Base-by-base conservation (phyloP, 1,140 invertebrate species). In the Himalopsyche phryganea region DNA sequence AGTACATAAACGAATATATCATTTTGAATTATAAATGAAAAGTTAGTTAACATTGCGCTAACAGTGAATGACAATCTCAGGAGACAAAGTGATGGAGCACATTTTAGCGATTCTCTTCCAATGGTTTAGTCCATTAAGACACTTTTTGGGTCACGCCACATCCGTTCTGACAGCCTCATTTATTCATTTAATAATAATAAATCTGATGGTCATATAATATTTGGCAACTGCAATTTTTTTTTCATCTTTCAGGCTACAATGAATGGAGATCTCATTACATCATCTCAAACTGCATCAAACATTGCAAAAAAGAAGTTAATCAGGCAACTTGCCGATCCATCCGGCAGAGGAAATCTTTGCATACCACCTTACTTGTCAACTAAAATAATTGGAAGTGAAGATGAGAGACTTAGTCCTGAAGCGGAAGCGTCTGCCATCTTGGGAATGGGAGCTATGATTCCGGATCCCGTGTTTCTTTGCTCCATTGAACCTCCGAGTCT, bases 381-480 rank as follows among this genome's bases (percentile, higher is more conserved):
- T 28, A 51, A 54, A 46, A 52, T 65, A 3, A 14, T 9, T 1
- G 23, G 56, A 5, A n/a, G 38, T 17, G 46, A 50, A 13, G 45
- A n/a, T 1, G 48, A 52, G 9, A 1, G 20, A 15, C 15, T 10
- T 3, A 35, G 58, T 44, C 20, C 23, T n/a, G 50, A 58, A 44
- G 44, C 38, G n/a, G 42, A 15, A 6, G 53, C 67, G 61, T 54
- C 65, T 4, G 63, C 64, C 15, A 66, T 74, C 53, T 86, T 80
- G 77, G 65, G 80, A 65, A 58, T 71, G 50, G 85, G 86, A 10
- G 78, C 89, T 1, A 80, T 82, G 41, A 76, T 94, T 56, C 93
- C 94, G 0, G 89, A 96, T 67, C 94, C 96, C 1, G 96, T 99
- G 0, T 98, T 98, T 74, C 96, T 97, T 68, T 98, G 96, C 72